These are phyloP conservation scores for Vollenhovia emeryi DNA, from an alignment of 1,140 invertebrate genomes.

Conservation along the genomic window DNA sequence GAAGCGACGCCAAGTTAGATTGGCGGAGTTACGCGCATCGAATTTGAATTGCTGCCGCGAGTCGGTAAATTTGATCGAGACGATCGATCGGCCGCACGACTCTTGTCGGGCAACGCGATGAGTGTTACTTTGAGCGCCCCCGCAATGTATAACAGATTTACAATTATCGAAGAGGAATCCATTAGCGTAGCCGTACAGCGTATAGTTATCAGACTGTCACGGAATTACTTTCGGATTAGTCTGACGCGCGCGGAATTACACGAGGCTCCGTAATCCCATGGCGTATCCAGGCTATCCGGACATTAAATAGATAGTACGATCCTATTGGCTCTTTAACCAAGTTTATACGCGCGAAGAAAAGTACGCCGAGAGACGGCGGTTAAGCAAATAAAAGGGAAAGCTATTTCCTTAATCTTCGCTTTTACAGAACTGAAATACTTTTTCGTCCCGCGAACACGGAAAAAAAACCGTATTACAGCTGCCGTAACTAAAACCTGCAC, in stretches of 20 bases:
- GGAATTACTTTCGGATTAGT: constrained; percentile 70
- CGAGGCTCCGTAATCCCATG: constrained; percentile 47
- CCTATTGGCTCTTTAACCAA: constrained; percentile 27
- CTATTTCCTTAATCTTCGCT: neutral
- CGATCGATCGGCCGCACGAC: constrained; percentile 37
- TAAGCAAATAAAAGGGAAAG: neutral
- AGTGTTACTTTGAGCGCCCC: constrained; percentile 12
- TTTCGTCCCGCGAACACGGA: no score
- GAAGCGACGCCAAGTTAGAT: constrained; percentile 38
- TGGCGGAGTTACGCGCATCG: constrained; percentile 28
- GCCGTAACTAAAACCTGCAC: no score
- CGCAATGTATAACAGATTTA: constrained; percentile 47
- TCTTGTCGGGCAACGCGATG: constrained; percentile 37
- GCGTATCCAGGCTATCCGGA: constrained; percentile 36
- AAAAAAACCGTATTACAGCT: no score
- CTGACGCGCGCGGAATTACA: constrained; percentile 56
- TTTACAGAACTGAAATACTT: neutral
- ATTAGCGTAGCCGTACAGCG: constrained; percentile 23
- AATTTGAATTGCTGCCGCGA: constrained; percentile 34
- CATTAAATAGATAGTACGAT: neutral
- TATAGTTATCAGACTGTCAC: constrained; percentile 53
- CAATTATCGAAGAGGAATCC: constrained; percentile 59
- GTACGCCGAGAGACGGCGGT: neutral
- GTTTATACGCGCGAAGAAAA: constrained; percentile 19
- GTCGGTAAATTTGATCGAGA: constrained; percentile 24